Evolutionary conservation across 2,888 invertebrate species (phyloP), one percentile per base, ranked within the genome.

Genomic region (Eugnorisma glareosa): DNA sequence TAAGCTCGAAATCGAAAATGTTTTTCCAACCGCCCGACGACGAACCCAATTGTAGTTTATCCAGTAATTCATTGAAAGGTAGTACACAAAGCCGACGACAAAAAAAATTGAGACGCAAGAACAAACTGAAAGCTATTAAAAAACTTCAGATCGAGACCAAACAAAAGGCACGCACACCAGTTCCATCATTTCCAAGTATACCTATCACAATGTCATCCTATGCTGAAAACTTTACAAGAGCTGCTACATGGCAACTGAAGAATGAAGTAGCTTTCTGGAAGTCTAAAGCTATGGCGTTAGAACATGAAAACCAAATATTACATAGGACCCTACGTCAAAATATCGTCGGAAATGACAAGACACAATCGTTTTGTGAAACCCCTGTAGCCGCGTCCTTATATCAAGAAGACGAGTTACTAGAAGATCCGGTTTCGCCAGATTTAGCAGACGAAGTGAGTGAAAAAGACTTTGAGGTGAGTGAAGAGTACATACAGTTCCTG

Each of bases 211-310:
- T 96, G 96, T 94, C 95, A 75, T 87, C 93, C 61, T 96, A 95
- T 95, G 95, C 95, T 8, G 94, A 96, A 76, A 93, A 90, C 73
- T 96, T 94, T 75, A 93, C 95, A 3, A 89, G 89, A 13, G 95
- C 95, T 75, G 92, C 94, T 6, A 95, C 95, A 82, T 96, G 96
- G 96, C 97, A 97, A 87, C 88, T 97, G 73, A 96, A 97, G 88
- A 97, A 97, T 85, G 97, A 97, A 92, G 85, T 97, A 15, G 97
- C 97, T 1, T 97, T 97, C 89, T 97, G 97, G 97, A 97, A 97
- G 90, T 97, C 97, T 0, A 95, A 95, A 84, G 97, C 97, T 0
- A 93, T 94, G 64, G 96, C 97, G 66, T 92, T 97, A 69, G 97
- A 97, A 89, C 95, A 97, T 84, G 97, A 97, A 92, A 97, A 97